These are phyloP conservation scores for Gnathonemus longibarbis DNA, from an alignment of 2,113 vertebrate species.

Conservation along the genomic window DNA sequence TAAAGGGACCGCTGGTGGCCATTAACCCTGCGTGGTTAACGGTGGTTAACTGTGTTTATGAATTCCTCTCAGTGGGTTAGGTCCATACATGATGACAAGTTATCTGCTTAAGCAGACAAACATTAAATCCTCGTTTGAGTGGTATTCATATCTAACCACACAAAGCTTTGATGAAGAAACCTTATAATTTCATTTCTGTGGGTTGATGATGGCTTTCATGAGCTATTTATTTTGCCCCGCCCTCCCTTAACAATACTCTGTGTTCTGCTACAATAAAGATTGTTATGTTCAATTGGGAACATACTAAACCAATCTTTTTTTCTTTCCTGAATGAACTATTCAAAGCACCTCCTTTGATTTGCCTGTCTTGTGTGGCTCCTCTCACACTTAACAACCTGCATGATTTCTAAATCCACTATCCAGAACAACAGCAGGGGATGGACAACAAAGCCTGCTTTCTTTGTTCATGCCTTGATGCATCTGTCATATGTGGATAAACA, in stretches of 20 bases:
- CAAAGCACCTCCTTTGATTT: slow-evolving; percentile 16
- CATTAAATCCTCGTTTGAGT: neutral
- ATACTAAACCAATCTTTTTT: neutral
- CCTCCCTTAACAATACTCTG: neutral
- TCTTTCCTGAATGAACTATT: neutral
- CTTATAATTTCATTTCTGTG: neutral
- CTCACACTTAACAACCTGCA: neutral
- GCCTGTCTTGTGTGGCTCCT: neutral
- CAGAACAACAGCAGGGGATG: neutral
- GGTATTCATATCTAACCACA: neutral
- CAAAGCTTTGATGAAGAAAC: neutral
- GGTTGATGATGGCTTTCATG: neutral
- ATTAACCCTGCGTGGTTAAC: neutral
- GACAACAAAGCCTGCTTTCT: neutral
- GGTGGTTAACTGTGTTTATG: neutral
- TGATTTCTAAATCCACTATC: neutral
- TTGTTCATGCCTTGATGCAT: slow-evolving; percentile 2
- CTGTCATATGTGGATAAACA: slow-evolving; percentile 20
- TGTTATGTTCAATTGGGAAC: neutral
- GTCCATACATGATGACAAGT: neutral
- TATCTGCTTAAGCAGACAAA: neutral
- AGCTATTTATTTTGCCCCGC: neutral
- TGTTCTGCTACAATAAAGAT: neutral
- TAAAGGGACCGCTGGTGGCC: neutral
- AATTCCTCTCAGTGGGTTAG: neutral